These are phyloP conservation scores for Rattus norvegicus DNA, from an alignment of 2,113 vertebrate genomes.

Conservation along the genomic window GRCr8 NC_086030.1:26068501-26069000, in stretches of 20 bases:
- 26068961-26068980: slow-evolving; percentile 1
- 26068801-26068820: not conserved
- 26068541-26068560: not conserved
- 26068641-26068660: not conserved
- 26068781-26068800: not conserved
- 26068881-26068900: not conserved
- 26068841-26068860: not conserved
- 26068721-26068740: no score
- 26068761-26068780: not conserved
- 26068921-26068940: slow-evolving; percentile 17
- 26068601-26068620: not conserved
- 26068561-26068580: not conserved
- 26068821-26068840: not conserved
- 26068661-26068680: not conserved
- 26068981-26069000: slow-evolving; percentile 23
- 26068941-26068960: slow-evolving; percentile 21
- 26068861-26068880: not conserved
- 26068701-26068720: not conserved
- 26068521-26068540: not conserved
- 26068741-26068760: not conserved
- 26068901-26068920: not conserved
- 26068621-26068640: not conserved
- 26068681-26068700: not conserved
- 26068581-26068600: not conserved
- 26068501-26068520: not conserved